A percentile compares a stretch with the other conserved stretches of the same genome.
Conservation (phyloP, 1,140 invertebrate species). For the Venturia canescens region DNA sequence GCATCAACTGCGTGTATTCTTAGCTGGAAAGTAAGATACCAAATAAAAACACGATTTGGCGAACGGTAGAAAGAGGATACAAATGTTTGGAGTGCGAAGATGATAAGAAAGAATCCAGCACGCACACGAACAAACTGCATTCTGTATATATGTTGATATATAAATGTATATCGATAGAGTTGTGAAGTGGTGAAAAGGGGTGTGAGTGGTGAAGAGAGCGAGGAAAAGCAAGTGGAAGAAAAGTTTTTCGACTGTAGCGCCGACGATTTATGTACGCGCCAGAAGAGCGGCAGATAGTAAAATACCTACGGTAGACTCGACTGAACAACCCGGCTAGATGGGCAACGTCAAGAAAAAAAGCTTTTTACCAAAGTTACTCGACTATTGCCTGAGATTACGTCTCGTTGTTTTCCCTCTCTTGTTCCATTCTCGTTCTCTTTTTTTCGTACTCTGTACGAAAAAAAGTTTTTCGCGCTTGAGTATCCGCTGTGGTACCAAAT, state of each 20-base stretch:
- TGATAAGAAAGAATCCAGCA: conserved; percentile 35
- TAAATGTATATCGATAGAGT: conserved; percentile 12
- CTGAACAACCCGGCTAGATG: conserved; percentile 4
- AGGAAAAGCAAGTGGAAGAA: conserved; percentile 37
- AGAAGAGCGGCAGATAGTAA: conserved; percentile 38
- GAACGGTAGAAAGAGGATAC: conserved; percentile 15
- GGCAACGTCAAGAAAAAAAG: conserved; percentile 32
- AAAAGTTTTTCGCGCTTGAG: conserved; percentile 19
- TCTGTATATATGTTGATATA: too few species aligned
- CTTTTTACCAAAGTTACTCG: conserved; percentile 45
- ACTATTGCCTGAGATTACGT: conserved; percentile 46
- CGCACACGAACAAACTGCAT: background rate
- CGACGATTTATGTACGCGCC: conserved; percentile 40
- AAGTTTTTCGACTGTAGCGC: conserved; percentile 44
- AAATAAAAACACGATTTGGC: background rate
- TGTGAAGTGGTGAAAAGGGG: background rate
- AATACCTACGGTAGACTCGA: conserved; percentile 19
- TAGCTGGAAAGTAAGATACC: background rate
- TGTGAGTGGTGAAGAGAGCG: background rate
- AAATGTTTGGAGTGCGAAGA: conserved; percentile 29
- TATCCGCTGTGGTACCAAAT: background rate
- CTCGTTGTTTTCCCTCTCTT: conserved; percentile 21
- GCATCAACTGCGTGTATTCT: background rate
- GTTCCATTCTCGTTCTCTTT: background rate
- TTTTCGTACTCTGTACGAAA: background rate